Percentiles rank a stretch among this genome's conserved stretches.
Evolutionary conservation across 2,888 invertebrate genomes (phyloP).

Genomic region (Trisateles emortualis): DNA sequence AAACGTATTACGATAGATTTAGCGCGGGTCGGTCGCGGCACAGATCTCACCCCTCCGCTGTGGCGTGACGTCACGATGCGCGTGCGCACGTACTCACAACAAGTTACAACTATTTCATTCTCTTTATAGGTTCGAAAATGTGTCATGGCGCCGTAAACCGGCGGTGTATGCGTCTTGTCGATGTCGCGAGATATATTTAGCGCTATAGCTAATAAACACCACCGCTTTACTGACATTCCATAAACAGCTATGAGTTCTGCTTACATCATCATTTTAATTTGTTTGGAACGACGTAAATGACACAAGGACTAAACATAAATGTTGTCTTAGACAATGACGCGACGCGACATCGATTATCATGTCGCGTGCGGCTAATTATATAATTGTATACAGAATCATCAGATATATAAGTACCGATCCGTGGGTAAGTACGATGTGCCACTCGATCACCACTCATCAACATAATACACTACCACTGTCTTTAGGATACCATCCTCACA

Average conservation of each 20-base stretch:
- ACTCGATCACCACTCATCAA: neutral
- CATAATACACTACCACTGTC: neutral
- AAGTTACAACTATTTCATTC: neutral
- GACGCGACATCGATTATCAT: neutral
- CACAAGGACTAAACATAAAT: neutral
- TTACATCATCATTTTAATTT: neutral
- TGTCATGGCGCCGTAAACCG: neutral
- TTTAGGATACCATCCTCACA: neutral
- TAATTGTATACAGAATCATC: neutral
- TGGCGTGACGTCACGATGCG: too few relatives aligned
- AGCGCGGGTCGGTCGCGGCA: slow-evolving; percentile 42
- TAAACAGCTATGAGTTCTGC: neutral
- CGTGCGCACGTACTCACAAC: too few relatives aligned
- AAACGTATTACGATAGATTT: slow-evolving; percentile 59
- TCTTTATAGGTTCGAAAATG: slow-evolving; percentile 3
- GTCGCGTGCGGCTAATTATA: neutral
- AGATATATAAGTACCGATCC: neutral
- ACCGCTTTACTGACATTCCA: neutral
- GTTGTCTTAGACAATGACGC: neutral
- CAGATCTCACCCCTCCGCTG: neutral
- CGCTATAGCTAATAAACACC: neutral
- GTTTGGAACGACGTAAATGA: neutral
- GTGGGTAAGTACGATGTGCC: neutral
- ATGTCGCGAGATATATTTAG: slow-evolving; percentile 5
- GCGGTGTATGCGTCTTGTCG: slow-evolving; percentile 3